Percentiles rank a stretch among this genome's conserved stretches.
These are phyloP conservation scores for Camponotus vicinus DNA, from an alignment of 1,140 invertebrate genomes.

Conservation along the genomic window DNA sequence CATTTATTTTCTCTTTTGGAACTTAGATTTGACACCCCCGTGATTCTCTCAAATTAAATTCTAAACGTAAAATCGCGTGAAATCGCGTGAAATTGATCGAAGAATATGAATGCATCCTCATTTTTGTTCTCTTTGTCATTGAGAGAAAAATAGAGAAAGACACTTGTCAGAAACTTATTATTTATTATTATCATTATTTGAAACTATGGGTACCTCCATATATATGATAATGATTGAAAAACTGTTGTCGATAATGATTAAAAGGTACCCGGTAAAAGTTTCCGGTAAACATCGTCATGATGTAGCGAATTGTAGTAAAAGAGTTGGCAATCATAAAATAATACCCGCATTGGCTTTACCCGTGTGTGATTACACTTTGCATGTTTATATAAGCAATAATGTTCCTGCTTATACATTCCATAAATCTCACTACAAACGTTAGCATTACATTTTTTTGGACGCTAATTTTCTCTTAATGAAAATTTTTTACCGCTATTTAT, in stretches of 20 bases:
- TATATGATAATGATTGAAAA: slow-evolving; percentile 7
- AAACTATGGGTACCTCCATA: slow-evolving; percentile 11
- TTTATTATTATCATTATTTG: not conserved
- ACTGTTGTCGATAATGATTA: not conserved
- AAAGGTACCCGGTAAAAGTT: not conserved
- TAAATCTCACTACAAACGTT: not conserved
- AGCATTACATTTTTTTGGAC: not conserved
- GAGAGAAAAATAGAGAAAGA: not conserved
- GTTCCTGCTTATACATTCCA: not conserved
- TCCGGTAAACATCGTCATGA: slow-evolving; percentile 14
- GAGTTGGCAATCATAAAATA: slow-evolving; percentile 16
- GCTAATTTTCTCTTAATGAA: not conserved
- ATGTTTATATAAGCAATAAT: not conserved
- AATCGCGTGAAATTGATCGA: not conserved
- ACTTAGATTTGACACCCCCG: not conserved
- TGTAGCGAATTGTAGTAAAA: not conserved
- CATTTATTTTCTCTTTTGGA: not conserved
- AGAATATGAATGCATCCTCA: not conserved
- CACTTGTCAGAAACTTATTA: not conserved
- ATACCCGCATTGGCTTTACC: slow-evolving; percentile 24
- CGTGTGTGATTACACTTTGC: not conserved
- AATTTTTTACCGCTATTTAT: not conserved
- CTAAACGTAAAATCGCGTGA: not conserved
- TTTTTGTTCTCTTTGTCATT: not conserved
- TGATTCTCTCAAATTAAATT: not conserved